Evolutionary conservation across 1,140 invertebrate species (phyloP).

Genomic region (Episyrphus balteatus): DNA sequence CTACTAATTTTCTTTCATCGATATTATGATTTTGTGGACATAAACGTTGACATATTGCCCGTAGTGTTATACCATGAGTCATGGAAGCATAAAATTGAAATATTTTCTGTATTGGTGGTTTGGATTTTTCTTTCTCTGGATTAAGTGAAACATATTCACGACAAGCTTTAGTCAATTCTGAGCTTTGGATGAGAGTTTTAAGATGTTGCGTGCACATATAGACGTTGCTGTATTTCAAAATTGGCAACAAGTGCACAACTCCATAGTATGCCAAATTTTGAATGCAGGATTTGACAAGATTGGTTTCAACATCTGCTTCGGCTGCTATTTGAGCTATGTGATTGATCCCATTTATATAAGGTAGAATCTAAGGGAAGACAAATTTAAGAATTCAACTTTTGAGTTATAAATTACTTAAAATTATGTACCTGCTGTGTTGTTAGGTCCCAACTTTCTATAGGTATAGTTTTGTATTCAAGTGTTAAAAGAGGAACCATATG

Average conservation of each 20-base stretch:
- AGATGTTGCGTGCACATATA: constrained; percentile 81
- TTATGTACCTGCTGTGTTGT: constrained; percentile 69
- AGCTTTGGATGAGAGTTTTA: constrained; percentile 56
- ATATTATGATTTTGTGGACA: constrained; percentile 41
- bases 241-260: constrained; percentile 65
- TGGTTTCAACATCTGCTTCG: constrained; percentile 83
- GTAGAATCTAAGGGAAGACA: constrained; percentile 51
- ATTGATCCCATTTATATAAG: constrained; percentile 86
- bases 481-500: constrained; percentile 81
- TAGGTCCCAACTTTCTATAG: constrained; percentile 70
- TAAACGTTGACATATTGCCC: constrained; percentile 67
- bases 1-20: constrained; percentile 76
- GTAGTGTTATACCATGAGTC: constrained; percentile 73
- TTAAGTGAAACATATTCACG: constrained; percentile 53
- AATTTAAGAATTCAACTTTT: background rate
- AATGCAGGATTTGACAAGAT: constrained; percentile 86
- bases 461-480: constrained; percentile 23
- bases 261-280: constrained; percentile 80
- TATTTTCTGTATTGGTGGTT: constrained; percentile 61
- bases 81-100: constrained; percentile 72
- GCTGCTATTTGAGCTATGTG: constrained; percentile 73
- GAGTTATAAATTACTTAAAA: background rate
- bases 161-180: constrained; percentile 61
- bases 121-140: constrained; percentile 28
- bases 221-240: constrained; percentile 90